Conservation (phyloP, 2,113 vertebrate genomes). For the Charina bottae region DNA sequence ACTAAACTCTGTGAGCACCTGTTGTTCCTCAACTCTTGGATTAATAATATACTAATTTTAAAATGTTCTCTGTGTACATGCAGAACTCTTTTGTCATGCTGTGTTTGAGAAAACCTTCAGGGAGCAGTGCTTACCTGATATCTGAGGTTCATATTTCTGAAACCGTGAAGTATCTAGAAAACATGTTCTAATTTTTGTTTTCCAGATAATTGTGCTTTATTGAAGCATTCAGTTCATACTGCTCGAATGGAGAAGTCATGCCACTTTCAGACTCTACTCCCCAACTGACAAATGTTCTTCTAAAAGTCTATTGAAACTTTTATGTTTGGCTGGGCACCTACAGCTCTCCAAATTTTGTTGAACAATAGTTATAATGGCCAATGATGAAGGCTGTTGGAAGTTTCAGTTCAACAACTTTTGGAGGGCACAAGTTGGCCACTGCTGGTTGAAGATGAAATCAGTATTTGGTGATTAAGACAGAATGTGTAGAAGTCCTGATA, state of each 20-base stretch:
- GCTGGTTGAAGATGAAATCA: neutral
- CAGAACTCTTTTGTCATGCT: neutral
- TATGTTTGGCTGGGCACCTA: neutral
- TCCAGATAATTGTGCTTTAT: neutral
- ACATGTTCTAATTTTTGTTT: neutral
- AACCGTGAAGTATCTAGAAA: no score
- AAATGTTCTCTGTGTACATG: neutral
- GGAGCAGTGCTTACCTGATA: neutral
- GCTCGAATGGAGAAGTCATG: neutral
- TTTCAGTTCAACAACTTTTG: neutral
- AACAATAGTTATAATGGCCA: neutral
- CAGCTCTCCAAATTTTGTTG: neutral
- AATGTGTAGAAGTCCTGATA: neutral
- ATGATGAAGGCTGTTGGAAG: neutral
- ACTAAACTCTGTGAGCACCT: neutral
- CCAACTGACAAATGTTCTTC: neutral
- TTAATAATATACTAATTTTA: neutral
- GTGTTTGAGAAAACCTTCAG: neutral
- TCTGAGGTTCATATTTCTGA: neutral
- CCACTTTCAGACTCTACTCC: neutral
- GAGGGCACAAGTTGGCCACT: neutral
- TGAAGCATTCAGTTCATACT: neutral
- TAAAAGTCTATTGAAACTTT: neutral
- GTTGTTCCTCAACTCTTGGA: neutral
- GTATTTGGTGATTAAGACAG: neutral